Evolutionary conservation across 1,140 invertebrate species (phyloP), one percentile per base, ranked within the genome.

Genomic region (Cecropterus lyciades): DNA sequence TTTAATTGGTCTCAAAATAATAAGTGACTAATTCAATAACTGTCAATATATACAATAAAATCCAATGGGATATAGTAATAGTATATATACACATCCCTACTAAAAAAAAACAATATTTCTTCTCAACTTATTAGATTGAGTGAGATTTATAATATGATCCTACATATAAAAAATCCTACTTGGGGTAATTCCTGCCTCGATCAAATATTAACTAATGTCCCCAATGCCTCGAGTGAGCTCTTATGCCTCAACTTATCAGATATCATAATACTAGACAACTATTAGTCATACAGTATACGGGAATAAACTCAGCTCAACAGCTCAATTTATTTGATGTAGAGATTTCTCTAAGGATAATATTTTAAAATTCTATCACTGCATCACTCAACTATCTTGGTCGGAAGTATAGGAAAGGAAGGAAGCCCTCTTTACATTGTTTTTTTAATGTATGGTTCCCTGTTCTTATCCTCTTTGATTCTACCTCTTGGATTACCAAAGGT

Each of bases 301-400:
- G 14, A 16, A 45, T 16, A 45, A 45, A 17, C 13, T 9, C 8
- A 16, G 13, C 16, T 16, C 8, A 15, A 16, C 16, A 16, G 4
- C 8, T 17, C 43, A 45, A 45, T 17, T 16, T n/a, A 45, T 9
- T 3, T n/a, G n/a, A n/a, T n/a, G n/a, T n/a, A n/a, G n/a, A n/a
- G n/a, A n/a, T n/a, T n/a, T n/a, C n/a, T n/a, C n/a, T n/a, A n/a
- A n/a, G n/a, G n/a, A n/a, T n/a, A n/a, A n/a, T n/a, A n/a, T n/a
- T n/a, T n/a, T n/a, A 30, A 51, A 51, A 27, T 51, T 51, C 10
- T 30, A 11, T 30, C 14, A n/a, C 3, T 27, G n/a, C 48, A 1
- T 51, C n/a, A 27, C 20, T 2, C 48, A 51, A 16, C 11, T 51
- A 13, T 51, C 48, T 0, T 51, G 48, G 48, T 51, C 10, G 24